A percentile compares a stretch with the other conserved stretches of the same genome.
These are phyloP conservation scores for Amblyopsis rosae DNA, from an alignment of 2,113 vertebrate species.

Conservation along the genomic window DNA sequence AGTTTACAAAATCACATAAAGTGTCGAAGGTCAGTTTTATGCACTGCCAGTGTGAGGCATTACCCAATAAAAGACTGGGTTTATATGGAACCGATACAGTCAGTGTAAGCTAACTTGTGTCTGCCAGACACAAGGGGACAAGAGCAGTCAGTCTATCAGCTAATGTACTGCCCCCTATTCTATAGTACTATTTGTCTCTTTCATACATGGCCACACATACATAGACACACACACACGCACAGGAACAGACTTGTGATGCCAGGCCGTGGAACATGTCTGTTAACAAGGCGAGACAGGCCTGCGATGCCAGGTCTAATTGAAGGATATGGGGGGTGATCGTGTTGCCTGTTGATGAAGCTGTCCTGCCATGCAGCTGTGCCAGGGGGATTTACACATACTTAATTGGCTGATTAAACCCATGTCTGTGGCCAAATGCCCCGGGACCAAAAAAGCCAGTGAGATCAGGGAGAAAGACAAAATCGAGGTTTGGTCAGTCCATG, in stretches of 20 bases:
- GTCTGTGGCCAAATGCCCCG: constrained; percentile 32
- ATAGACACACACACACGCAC: not conserved
- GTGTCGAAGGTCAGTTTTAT: no score
- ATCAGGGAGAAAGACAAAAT: constrained; percentile 29
- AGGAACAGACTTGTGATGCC: not conserved
- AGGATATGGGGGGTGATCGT: constrained; percentile 21
- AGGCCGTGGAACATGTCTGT: not conserved
- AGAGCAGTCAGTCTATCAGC: constrained; percentile 23
- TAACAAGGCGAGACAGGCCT: not conserved
- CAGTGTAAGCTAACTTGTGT: constrained; percentile 32
- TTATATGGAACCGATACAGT: constrained; percentile 25
- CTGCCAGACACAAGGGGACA: constrained; percentile 39
- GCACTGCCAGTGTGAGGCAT: not conserved
- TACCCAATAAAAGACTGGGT: constrained; percentile 10
- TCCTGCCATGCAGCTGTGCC: constrained; percentile 28
- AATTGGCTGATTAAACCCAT: constrained; percentile 51
- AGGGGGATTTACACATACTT: constrained; percentile 38
- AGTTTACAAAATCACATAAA: no score
- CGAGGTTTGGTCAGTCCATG: constrained; percentile 16
- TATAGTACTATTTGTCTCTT: constrained; percentile 32
- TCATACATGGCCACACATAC: not conserved
- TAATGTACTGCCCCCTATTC: constrained; percentile 46
- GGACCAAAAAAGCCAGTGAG: constrained; percentile 31
- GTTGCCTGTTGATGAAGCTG: constrained; percentile 50
- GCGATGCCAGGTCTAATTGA: not conserved